A percentile compares a stretch with the other conserved stretches of the same genome.
These are phyloP conservation scores for Drosophila mayaguana DNA, from an alignment of 2,888 invertebrate genomes.

Conservation along the genomic window DNA sequence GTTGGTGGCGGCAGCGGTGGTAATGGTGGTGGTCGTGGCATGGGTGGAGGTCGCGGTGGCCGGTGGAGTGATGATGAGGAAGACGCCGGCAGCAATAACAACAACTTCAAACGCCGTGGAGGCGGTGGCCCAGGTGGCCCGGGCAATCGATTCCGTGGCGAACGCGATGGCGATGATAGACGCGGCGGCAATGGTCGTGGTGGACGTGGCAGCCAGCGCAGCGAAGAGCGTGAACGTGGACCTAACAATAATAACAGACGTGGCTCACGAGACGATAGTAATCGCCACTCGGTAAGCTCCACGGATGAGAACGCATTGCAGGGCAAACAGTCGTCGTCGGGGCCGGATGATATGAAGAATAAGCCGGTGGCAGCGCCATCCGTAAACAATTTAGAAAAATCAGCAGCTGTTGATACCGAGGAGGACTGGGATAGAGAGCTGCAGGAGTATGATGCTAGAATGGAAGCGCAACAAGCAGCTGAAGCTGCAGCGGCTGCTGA, in stretches of 20 bases:
- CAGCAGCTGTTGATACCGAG: conserved; percentile 78
- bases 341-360: conserved; percentile 31
- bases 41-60: conserved; percentile 62
- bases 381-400: not conserved
- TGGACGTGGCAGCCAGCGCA: conserved; percentile 54
- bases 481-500: conserved; percentile 18
- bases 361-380: conserved; percentile 30
- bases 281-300: conserved; percentile 65
- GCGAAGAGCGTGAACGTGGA: conserved; percentile 68
- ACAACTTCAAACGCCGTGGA: conserved; percentile 81
- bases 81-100: conserved; percentile 53
- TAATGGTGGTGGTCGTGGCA: conserved; percentile 53
- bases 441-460: conserved; percentile 80
- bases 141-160: conserved; percentile 77
- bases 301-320: conserved; percentile 51
- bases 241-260: conserved; percentile 58
- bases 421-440: conserved; percentile 84
- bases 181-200: conserved; percentile 64
- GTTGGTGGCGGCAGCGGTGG: conserved; percentile 39
- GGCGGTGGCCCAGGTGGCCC: conserved; percentile 71
- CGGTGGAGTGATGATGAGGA: conserved; percentile 77
- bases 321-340: conserved; percentile 32
- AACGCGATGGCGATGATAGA: conserved; percentile 73
- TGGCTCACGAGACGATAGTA: conserved; percentile 64
- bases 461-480: conserved; percentile 59